A percentile compares a stretch with the other conserved stretches of the same genome.
These are phyloP conservation scores for Ranitomeya imitator DNA, from an alignment of 2,113 vertebrate genomes.

Conservation along the genomic window DNA sequence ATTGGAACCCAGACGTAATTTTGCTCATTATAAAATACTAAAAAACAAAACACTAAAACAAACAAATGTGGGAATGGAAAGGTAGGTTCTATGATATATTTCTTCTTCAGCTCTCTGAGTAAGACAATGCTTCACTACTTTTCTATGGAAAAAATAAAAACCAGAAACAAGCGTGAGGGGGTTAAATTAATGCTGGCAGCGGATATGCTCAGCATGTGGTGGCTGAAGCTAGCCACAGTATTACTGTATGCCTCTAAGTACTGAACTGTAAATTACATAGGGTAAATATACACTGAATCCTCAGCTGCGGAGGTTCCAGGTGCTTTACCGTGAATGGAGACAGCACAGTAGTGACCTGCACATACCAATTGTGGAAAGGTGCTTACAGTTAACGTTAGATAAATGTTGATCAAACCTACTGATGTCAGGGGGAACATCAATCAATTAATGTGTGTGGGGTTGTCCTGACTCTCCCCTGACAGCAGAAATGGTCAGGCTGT, in stretches of 20 bases:
- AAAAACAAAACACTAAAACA: slow-evolving; percentile 3
- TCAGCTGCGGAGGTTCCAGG: background rate
- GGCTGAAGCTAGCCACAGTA: slow-evolving; percentile 40
- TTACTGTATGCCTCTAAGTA: slow-evolving; percentile 55
- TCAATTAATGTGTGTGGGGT: too few relatives aligned
- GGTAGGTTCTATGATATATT: background rate
- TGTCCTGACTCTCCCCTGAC: too few relatives aligned
- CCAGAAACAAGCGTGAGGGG: slow-evolving; percentile 39
- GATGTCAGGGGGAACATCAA: too few relatives aligned
- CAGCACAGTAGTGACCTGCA: background rate
- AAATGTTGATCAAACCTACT: too few relatives aligned
- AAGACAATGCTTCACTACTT: background rate
- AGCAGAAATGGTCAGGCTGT: too few relatives aligned
- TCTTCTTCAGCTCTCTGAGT: background rate
- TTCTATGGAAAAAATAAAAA: slow-evolving; percentile 16
- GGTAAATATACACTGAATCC: slow-evolving; percentile 48
- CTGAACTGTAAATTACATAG: slow-evolving; percentile 53
- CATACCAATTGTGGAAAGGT: background rate
- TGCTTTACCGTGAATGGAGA: background rate
- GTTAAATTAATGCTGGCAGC: slow-evolving; percentile 43
- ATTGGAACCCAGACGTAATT: too few relatives aligned
- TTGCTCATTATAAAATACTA: background rate
- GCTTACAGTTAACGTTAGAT: too few relatives aligned
- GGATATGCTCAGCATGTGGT: slow-evolving; percentile 45
- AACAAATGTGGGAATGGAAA: background rate